These are phyloP conservation scores for Bombus sylvicola DNA, from an alignment of 1,140 invertebrate species.

Conservation along the genomic window DNA sequence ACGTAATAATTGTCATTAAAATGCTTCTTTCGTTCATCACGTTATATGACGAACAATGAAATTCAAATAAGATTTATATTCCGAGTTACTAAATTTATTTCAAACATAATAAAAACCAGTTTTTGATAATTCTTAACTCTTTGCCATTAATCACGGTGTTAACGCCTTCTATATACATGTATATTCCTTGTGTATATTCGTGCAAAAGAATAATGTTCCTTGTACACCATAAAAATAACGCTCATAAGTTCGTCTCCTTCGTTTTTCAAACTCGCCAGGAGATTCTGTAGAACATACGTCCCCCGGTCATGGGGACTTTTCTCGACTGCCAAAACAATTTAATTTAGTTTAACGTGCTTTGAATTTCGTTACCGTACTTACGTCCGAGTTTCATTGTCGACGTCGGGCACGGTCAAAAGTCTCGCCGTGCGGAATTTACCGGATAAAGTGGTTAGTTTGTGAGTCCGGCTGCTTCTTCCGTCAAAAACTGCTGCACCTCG, in stretches of 20 bases:
- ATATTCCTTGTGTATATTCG: too few relatives aligned
- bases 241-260: not conserved
- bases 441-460: constrained; percentile 17
- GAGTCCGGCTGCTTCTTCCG: not conserved
- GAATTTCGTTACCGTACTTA: constrained; percentile 6
- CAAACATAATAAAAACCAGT: too few relatives aligned
- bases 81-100: too few relatives aligned
- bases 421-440: constrained; percentile 16
- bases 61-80: too few relatives aligned
- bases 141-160: too few relatives aligned
- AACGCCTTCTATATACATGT: too few relatives aligned
- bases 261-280: not conserved
- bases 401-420: constrained; percentile 28
- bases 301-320: not conserved
- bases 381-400: constrained; percentile 1
- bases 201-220: too few relatives aligned
- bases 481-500: constrained; percentile 4
- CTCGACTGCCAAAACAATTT: constrained; percentile 30
- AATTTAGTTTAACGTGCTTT: constrained; percentile 42
- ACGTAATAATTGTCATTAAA: too few relatives aligned
- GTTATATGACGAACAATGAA: too few relatives aligned
- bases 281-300: not conserved
- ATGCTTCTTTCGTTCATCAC: too few relatives aligned
- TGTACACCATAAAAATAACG: not conserved
- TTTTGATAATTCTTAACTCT: too few relatives aligned